phyloP scores from a whole-genome alignment of 1,140 invertebrate species.

The Drosophila bipectinata region DNA sequence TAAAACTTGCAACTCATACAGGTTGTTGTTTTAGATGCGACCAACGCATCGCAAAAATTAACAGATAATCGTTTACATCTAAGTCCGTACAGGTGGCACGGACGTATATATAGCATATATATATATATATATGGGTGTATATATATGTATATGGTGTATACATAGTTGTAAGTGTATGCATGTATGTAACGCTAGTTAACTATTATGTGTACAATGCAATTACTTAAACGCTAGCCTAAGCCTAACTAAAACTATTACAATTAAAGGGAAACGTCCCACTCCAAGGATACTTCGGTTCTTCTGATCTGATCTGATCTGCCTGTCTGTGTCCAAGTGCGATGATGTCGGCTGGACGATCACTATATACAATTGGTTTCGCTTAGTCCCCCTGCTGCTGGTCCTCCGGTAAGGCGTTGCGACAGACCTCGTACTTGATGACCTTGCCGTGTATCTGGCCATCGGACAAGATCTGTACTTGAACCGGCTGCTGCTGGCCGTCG shows the following conservation, averaged over 20 bases:
- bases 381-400: constrained; percentile 62
- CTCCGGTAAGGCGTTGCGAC: constrained; percentile 65
- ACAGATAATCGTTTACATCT: constrained; percentile 58
- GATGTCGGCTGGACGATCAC: constrained; percentile 10
- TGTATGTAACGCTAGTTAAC: constrained; percentile 64
- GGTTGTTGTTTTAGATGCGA: constrained; percentile 83
- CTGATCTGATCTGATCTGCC: constrained; percentile 20
- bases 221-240: constrained; percentile 63
- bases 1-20: constrained; percentile 75
- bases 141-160: constrained; percentile 32
- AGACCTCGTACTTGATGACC: constrained; percentile 73
- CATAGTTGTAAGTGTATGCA: constrained; percentile 17
- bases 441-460: constrained; percentile 64
- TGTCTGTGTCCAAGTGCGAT: constrained; percentile 16
- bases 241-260: constrained; percentile 71
- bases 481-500: constrained; percentile 49
- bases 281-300: constrained; percentile 12
- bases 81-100: constrained; percentile 3
- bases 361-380: constrained; percentile 26
- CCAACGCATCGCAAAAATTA: constrained; percentile 78
- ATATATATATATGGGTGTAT: constrained; percentile 22
- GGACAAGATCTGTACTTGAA: constrained; percentile 63
- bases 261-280: constrained; percentile 62
- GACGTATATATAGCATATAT: constrained; percentile 20
- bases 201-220: constrained; percentile 63